Evolutionary conservation across 2,113 vertebrate genomes (phyloP).

Genomic region (Brienomyrus longianalis): DNA sequence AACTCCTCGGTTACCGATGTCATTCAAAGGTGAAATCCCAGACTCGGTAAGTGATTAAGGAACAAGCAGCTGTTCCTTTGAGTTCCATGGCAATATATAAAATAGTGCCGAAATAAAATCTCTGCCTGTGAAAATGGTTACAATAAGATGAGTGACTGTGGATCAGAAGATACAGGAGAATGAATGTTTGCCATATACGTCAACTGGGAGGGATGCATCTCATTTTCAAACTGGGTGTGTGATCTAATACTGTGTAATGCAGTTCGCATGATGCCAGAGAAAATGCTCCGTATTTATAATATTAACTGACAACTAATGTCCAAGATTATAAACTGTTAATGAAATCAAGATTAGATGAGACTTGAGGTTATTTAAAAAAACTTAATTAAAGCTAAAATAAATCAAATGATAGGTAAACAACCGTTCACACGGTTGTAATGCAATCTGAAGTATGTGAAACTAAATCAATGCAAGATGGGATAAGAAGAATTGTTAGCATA

Average conservation of each 20-base stretch:
- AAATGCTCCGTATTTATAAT: background rate
- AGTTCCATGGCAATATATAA: background rate
- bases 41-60: background rate
- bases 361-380: background rate
- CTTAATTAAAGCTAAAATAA: background rate
- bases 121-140: background rate
- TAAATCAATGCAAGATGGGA: background rate
- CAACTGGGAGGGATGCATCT: background rate
- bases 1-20: background rate
- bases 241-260: background rate
- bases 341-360: background rate
- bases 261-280: background rate
- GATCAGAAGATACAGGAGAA: background rate
- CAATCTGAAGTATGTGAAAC: conserved; percentile 6
- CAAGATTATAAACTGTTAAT: background rate
- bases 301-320: background rate
- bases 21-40: background rate
- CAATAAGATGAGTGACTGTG: background rate
- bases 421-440: background rate
- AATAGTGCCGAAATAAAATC: background rate
- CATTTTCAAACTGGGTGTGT: background rate
- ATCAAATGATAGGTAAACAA: background rate
- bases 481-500: background rate
- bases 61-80: background rate
- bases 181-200: background rate